Conservation (phyloP, 1,140 invertebrate species). For the Chelonus insularis region DNA sequence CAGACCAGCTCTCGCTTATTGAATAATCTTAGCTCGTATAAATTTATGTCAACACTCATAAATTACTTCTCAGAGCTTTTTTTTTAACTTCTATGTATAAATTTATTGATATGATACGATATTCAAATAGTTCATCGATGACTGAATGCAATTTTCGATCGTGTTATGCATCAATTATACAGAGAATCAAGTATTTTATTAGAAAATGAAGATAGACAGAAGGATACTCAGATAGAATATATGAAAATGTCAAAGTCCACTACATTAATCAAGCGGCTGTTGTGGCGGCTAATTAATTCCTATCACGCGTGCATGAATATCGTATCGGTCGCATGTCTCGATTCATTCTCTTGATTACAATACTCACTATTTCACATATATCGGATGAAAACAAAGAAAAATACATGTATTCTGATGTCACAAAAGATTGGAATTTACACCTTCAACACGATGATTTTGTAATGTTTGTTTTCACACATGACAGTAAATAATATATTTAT, state of each 20-base stretch:
- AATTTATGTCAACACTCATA: too few relatives aligned
- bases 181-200: not conserved
- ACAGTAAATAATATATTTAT: too few relatives aligned
- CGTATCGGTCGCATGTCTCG: constrained; percentile 9
- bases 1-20: too few relatives aligned
- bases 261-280: constrained; percentile 23
- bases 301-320: constrained; percentile 4
- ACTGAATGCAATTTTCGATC: not conserved
- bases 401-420: too few relatives aligned
- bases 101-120: not conserved
- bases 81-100: too few relatives aligned
- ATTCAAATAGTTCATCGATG: not conserved
- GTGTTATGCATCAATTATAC: not conserved
- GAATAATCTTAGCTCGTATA: too few relatives aligned
- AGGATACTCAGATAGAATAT: not conserved
- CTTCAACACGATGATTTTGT: too few relatives aligned
- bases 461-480: too few relatives aligned
- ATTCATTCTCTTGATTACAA: constrained; percentile 12
- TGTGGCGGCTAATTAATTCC: constrained; percentile 22
- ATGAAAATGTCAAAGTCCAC: constrained; percentile 7
- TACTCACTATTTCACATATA: too few relatives aligned
- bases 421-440: too few relatives aligned
- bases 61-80: too few relatives aligned
- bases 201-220: not conserved
- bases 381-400: too few relatives aligned